Base-by-base conservation (phyloP, 2,888 invertebrate genomes). In the Ormyrus labotus region DNA sequence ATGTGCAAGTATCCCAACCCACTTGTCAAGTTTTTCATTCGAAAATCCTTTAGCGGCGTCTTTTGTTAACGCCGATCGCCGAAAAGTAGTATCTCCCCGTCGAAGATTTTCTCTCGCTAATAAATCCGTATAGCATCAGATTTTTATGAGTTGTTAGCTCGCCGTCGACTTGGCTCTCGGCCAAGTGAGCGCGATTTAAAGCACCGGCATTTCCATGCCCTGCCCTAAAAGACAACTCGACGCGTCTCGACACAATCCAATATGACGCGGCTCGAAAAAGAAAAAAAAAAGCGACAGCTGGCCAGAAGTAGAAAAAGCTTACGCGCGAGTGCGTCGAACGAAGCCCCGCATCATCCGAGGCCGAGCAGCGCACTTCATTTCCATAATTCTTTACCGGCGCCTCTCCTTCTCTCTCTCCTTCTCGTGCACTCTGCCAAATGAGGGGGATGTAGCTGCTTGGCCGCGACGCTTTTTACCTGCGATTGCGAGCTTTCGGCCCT, bases 331-430 rank as follows among this genome's bases (percentile, higher is more conserved):
- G 65, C 71, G 71, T 65, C 71, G 50, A 72, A 64, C 53, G 78
- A 71, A 71, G 65, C 78, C 71, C 51, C 53, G n/a, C 78, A 53
- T 64, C 10, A 10, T 34, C 47, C 7, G 53, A 34, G 64, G 57
- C n/a, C 64, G 53, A 67, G 64, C 45, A 34, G 8, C 13, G 34
- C 45, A 69, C 77, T 83, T 81, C 81, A 83, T 85, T 84, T 84
- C 81, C 82, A 83, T 82, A 82, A 83, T 68, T 71, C 81, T 80
- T 81, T 68, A 47, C 55, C 11, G 34, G 57, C 47, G 7, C 13
- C 9, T 58, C 34, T 73, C 57, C 72, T 51, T 63, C 19, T 48
- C 8, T 19, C 51, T 48, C n/a, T 51, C 58, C 48, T 47, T 19
- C n/a, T 50, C 45, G 19, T 55, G 78, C 78, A 72, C 78, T 78